phyloP scores from a whole-genome alignment of 2,888 invertebrate genomes.

The Resseliella maxima region DNA sequence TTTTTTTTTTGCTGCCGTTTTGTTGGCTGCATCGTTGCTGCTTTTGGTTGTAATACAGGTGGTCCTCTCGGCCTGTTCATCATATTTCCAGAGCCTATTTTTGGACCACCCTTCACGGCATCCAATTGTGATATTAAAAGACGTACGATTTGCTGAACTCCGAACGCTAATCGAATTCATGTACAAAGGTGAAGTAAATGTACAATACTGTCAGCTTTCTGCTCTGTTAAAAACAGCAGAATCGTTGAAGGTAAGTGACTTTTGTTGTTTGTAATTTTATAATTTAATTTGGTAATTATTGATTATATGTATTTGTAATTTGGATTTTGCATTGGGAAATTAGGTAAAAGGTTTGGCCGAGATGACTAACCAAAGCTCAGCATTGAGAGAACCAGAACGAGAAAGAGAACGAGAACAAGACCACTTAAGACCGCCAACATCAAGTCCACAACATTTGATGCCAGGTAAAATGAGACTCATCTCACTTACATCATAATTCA shows the following conservation, averaged over 20 bases:
- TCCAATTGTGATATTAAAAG: constrained; percentile 93
- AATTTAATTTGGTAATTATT: neutral
- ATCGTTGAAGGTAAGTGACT: constrained; percentile 79
- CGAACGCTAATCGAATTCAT: constrained; percentile 94
- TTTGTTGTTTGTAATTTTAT: neutral
- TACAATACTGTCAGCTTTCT: constrained; percentile 92
- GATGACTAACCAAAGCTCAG: constrained; percentile 85
- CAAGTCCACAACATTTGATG: constrained; percentile 49
- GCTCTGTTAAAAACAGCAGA: constrained; percentile 92
- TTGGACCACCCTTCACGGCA: constrained; percentile 92
- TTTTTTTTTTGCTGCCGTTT: neutral
- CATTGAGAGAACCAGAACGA: constrained; percentile 69
- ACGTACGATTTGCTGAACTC: constrained; percentile 91
- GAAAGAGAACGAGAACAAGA: constrained; percentile 69
- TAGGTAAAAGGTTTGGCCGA: constrained; percentile 90
- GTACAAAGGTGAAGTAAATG: constrained; percentile 96
- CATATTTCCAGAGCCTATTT: constrained; percentile 93
- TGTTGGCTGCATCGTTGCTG: neutral
- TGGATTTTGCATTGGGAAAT: neutral
- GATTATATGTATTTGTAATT: neutral
- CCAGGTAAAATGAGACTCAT: neutral
- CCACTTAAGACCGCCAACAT: constrained; percentile 66
- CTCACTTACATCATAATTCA: too few relatives aligned
- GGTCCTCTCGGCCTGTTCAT: constrained; percentile 94
- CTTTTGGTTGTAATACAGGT: constrained; percentile 70